These are phyloP conservation scores for Hemaris fuciformis DNA, from an alignment of 2,888 invertebrate genomes.

Conservation along the genomic window DNA sequence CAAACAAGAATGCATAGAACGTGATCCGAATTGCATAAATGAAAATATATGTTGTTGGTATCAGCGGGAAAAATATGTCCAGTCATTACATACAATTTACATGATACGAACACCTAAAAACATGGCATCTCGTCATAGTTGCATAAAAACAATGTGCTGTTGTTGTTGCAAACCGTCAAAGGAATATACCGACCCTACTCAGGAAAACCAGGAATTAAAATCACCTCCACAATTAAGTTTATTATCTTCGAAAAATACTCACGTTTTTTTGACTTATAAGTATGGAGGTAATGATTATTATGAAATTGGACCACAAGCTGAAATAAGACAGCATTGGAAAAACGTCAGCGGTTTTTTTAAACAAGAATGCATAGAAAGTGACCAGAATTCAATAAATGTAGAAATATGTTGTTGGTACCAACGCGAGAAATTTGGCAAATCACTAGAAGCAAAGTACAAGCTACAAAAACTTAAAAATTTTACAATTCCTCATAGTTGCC, in stretches of 20 bases:
- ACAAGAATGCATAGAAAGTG: not conserved
- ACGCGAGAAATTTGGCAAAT: constrained; percentile 29
- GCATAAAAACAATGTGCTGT: constrained; percentile 22
- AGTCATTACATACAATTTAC: not conserved
- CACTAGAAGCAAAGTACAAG: constrained; percentile 19
- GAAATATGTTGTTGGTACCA: constrained; percentile 40
- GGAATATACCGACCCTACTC: no score
- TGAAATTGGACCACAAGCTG: not conserved
- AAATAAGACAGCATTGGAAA: not conserved
- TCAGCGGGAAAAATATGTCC: not conserved
- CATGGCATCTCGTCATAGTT: not conserved
- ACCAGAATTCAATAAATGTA: not conserved
- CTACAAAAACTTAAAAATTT: constrained; percentile 23
- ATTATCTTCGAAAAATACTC: not conserved
- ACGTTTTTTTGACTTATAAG: not conserved
- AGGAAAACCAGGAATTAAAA: no score
- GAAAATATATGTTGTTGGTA: constrained; percentile 5
- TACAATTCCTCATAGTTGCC: constrained; percentile 31
- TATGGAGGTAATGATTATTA: not conserved
- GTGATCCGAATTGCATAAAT: not conserved
- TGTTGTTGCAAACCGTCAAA: constrained; percentile 34
- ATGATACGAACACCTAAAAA: not conserved
- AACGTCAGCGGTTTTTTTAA: not conserved
- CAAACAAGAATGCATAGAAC: not conserved
- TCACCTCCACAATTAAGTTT: no score